Evolutionary conservation across 2,113 vertebrate species (phyloP).

Genomic region (Chlorodrepanis virens): DNA sequence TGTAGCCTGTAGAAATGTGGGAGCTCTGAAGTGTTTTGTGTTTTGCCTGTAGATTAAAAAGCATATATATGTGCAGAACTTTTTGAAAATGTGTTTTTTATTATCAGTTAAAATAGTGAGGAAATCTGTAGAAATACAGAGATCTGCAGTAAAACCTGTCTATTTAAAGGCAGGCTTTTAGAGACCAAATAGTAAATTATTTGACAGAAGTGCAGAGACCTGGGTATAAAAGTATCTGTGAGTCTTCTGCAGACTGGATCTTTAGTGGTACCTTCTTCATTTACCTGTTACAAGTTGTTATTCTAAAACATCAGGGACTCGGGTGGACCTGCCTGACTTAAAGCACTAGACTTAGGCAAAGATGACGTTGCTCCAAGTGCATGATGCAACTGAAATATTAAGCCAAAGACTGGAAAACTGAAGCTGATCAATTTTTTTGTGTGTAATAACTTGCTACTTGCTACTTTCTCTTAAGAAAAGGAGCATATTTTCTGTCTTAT

Average conservation of each 20-base stretch:
- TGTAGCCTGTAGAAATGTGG: not conserved
- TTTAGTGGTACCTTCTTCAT: not conserved
- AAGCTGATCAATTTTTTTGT: not conserved
- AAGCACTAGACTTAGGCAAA: not conserved
- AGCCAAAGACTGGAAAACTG: not conserved
- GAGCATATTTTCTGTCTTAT: not conserved
- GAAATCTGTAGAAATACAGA: not conserved
- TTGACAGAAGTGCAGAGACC: not conserved
- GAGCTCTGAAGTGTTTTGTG: not conserved
- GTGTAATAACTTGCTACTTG: not conserved
- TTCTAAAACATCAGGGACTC: not conserved
- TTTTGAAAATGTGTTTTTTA: not conserved
- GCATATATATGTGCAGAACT: fast-evolving
- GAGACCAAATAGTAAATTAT: not conserved
- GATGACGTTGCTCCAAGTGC: not conserved
- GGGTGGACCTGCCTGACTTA: not conserved
- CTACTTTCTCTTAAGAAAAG: not conserved
- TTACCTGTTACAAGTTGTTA: not conserved
- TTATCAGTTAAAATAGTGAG: not conserved
- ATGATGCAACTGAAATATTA: not conserved
- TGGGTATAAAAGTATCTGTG: not conserved
- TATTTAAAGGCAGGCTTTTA: not conserved
- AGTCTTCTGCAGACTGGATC: not conserved
- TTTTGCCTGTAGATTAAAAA: not conserved
- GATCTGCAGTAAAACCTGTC: not conserved